Percentiles rank a stretch among this genome's conserved stretches.
Evolutionary conservation across 1,140 invertebrate species (phyloP).

Genomic region (Drosophila virilis): DNA sequence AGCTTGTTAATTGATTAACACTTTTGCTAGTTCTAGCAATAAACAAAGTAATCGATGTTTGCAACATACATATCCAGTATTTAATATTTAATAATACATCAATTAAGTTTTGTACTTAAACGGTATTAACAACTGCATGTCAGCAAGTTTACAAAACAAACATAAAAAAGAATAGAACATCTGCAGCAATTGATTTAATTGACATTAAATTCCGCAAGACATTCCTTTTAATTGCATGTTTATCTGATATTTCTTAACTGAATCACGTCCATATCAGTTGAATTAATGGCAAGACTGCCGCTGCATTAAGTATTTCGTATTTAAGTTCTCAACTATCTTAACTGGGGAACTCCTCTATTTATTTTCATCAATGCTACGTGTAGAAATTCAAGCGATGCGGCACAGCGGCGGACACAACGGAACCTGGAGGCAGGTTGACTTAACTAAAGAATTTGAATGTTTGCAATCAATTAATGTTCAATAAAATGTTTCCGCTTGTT

Average conservation of each 20-base stretch:
- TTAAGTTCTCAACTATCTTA: conserved; percentile 36
- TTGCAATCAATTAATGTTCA: conserved; percentile 56
- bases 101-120: neutral
- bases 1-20: neutral
- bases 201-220: neutral
- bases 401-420: conserved; percentile 69
- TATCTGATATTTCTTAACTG: neutral
- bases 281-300: neutral
- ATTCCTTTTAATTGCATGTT: neutral
- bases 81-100: neutral
- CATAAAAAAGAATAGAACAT: neutral
- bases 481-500: conserved; percentile 41
- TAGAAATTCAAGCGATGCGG: conserved; percentile 83
- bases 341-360: conserved; percentile 53
- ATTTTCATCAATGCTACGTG: conserved; percentile 60
- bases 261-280: neutral
- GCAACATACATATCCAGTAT: neutral
- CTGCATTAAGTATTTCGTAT: neutral
- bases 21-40: neutral
- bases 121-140: neutral
- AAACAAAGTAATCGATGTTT: neutral
- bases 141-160: no score
- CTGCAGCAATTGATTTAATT: neutral
- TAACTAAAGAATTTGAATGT: conserved; percentile 56
- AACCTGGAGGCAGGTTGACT: conserved; percentile 82